These are phyloP conservation scores for Microtus pennsylvanicus DNA, from an alignment of 2,113 vertebrate species.

Conservation along the genomic window DNA sequence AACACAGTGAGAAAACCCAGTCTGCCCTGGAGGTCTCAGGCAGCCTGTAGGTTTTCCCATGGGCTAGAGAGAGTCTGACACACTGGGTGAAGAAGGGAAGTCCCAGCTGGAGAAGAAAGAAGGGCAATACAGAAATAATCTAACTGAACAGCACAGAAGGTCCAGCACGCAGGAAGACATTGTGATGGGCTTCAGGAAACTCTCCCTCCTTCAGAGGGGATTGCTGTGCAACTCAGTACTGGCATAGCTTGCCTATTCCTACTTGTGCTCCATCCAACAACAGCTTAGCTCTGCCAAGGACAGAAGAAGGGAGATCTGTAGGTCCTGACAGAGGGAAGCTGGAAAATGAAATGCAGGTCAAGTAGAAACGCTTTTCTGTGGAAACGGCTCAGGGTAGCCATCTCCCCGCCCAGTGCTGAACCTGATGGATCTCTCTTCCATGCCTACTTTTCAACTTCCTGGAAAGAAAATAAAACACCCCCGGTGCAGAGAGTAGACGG, in stretches of 20 bases:
- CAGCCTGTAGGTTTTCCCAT: neutral
- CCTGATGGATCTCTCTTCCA: neutral
- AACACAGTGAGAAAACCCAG: neutral
- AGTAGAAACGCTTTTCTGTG: neutral
- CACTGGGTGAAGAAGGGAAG: neutral
- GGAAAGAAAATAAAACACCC: neutral
- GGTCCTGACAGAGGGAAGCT: neutral
- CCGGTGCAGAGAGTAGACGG: rapidly evolving
- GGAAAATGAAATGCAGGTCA: slow-evolving; percentile 7
- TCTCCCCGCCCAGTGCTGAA: neutral
- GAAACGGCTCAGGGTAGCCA: neutral
- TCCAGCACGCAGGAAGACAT: neutral
- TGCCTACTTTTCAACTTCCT: neutral
- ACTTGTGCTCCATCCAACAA: neutral
- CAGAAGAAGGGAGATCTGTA: neutral
- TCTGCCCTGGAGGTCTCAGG: neutral
- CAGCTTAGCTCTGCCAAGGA: neutral
- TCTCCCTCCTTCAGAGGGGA: neutral
- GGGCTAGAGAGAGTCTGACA: neutral
- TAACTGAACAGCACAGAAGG: neutral
- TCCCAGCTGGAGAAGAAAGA: neutral
- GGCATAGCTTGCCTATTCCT: neutral
- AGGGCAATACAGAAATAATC: neutral
- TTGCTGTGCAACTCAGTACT: neutral
- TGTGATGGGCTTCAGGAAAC: neutral